These are phyloP conservation scores for Zosterops lateralis DNA, from an alignment of 2,113 vertebrate species.

Conservation along the genomic window DNA sequence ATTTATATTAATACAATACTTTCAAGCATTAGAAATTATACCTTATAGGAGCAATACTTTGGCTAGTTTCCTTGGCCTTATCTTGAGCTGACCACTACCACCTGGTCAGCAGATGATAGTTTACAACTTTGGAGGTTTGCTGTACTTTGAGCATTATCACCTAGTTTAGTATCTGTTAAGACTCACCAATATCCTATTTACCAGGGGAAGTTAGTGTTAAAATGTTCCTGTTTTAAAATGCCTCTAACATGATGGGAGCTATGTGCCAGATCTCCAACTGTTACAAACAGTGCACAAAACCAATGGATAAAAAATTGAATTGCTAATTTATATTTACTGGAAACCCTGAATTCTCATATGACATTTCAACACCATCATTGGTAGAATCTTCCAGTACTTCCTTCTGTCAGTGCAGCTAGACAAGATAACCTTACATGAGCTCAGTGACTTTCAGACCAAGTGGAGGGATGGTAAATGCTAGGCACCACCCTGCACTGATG, in stretches of 20 bases:
- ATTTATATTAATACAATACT: not conserved
- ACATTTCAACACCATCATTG: not conserved
- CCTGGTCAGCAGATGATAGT: not conserved
- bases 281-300: not conserved
- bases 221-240: not conserved
- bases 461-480: not conserved
- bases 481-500: not conserved
- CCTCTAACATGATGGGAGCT: not conserved
- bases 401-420: not conserved
- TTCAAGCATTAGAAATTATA: not conserved
- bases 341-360: not conserved
- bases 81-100: not conserved
- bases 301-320: not conserved
- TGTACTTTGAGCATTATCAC: not conserved
- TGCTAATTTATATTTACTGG: not conserved
- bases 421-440: not conserved
- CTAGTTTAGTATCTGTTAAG: not conserved
- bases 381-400: not conserved
- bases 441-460: not conserved
- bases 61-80: not conserved
- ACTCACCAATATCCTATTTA: not conserved
- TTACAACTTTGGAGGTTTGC: not conserved
- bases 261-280: not conserved
- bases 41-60: not conserved
- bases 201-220: not conserved